These are phyloP conservation scores for Mantis religiosa DNA, from an alignment of 2,888 invertebrate genomes.

Conservation along the genomic window DNA sequence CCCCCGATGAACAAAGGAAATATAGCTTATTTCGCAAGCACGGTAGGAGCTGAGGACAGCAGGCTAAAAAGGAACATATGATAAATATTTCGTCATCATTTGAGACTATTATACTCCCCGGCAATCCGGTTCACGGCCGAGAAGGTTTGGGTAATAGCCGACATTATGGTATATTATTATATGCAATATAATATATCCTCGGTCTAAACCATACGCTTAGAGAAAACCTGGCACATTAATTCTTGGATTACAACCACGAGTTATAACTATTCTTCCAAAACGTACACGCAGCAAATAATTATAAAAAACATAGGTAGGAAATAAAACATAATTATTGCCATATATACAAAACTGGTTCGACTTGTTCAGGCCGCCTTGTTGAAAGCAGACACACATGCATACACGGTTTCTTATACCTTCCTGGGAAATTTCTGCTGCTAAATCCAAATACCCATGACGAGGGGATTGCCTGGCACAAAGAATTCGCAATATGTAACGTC, in stretches of 20 bases:
- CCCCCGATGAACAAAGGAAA: no score
- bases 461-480: background rate
- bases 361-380: background rate
- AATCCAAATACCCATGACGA: background rate
- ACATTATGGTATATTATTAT: conserved; percentile 16
- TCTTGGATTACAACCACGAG: conserved; percentile 1
- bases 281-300: conserved; percentile 15
- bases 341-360: conserved; percentile 4
- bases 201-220: conserved; percentile 13
- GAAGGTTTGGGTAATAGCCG: background rate
- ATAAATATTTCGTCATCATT: conserved; percentile 5
- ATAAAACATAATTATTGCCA: conserved; percentile 9
- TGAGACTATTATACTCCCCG: background rate
- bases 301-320: background rate
- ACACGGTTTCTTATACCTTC: background rate
- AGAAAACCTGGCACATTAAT: conserved; percentile 11
- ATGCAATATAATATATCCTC: conserved; percentile 20
- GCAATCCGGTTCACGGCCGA: conserved; percentile 27
- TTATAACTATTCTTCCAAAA: background rate
- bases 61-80: background rate
- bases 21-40: no score
- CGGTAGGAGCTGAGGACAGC: background rate
- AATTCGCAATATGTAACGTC: background rate
- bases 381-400: background rate
- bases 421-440: background rate